Base-by-base conservation (phyloP, 2,113 vertebrate species). In the Cavia aperea region DNA sequence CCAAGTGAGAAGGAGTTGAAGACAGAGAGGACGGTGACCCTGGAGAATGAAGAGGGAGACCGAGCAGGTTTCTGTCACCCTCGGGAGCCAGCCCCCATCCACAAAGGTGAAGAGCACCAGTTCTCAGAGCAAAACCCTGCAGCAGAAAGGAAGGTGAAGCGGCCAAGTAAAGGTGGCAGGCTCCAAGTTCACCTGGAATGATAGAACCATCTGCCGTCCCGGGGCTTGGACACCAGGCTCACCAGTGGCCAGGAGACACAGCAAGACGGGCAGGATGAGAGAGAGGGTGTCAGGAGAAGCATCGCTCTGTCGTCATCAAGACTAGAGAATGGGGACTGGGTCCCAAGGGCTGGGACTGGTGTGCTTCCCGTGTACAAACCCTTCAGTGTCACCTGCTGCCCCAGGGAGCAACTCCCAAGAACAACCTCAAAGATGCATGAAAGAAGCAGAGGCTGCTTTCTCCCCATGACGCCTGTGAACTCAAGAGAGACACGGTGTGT, bases 131-230 rank as follows among this genome's bases (percentile, higher is more conserved):
- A 0, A 26, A 18, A 0, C 43, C 46, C 36, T 7, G 23, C 15
- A 49, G 10, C 73, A 51, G 62, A 15, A 31, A 56, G 62, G 72
- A 36, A 7, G 1, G 33, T 29, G 60, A 51, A 18, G 0, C 12
- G 7, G 0, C 13, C 43, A 29, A 26, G 1, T 15, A 12, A 14
- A 49, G 31, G 8, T 1, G 0, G 0, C 10, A 23, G 7, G 1
- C 36, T 14, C 43, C 15, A 21, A 2, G 39, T 9, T 8, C 21
- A 8, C 1, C 49, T 5, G 15, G 62, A 43, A 39, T 24, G 39
- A 12, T 5, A 2, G 73, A 7, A 24, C 16, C 14, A 4, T 7
- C 39, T 13, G 13, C 13, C 7, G 26, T 16, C 46, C 43, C 5
- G 1, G 72, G 1, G 13, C 14, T 33, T 11, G 66, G 65, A 15